Evolutionary conservation across 2,888 invertebrate genomes (phyloP).

Genomic region (Luperina nickerlii): DNA sequence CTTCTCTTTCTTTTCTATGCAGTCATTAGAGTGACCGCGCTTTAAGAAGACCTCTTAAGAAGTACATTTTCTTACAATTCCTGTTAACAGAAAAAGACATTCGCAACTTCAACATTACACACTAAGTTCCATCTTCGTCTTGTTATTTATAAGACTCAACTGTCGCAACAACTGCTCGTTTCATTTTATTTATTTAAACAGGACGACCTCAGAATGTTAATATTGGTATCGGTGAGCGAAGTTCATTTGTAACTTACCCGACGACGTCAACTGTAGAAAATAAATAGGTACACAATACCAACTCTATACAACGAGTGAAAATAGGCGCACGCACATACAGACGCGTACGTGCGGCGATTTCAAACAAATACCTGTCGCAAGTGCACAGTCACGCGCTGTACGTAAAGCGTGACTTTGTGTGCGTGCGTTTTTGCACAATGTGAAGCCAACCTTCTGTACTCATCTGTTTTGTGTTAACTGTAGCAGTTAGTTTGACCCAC

Average conservation of each 20-base stretch:
- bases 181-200: slow-evolving; percentile 43
- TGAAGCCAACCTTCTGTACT: neutral
- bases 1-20: no score
- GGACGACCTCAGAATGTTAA: slow-evolving; percentile 48
- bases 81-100: neutral
- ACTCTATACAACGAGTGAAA: neutral
- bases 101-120: neutral
- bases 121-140: slow-evolving; percentile 4
- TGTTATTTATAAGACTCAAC: slow-evolving; percentile 1
- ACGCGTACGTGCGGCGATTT: no score
- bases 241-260: slow-evolving; percentile 52
- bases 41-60: neutral
- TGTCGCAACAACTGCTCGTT: slow-evolving; percentile 22
- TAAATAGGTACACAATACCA: neutral
- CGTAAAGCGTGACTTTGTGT: neutral
- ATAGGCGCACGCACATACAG: neutral
- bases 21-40: no score
- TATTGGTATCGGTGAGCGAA: slow-evolving; percentile 33
- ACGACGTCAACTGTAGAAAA: neutral
- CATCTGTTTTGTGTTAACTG: neutral
- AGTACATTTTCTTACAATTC: neutral
- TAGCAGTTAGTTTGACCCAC: slow-evolving; percentile 47
- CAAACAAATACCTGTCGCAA: neutral
- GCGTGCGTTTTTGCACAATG: neutral
- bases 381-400: neutral